A percentile compares a stretch with the other conserved stretches of the same genome.
These are phyloP conservation scores for Thaumatotibia leucotreta DNA, from an alignment of 1,140 invertebrate species.

Conservation along the genomic window DNA sequence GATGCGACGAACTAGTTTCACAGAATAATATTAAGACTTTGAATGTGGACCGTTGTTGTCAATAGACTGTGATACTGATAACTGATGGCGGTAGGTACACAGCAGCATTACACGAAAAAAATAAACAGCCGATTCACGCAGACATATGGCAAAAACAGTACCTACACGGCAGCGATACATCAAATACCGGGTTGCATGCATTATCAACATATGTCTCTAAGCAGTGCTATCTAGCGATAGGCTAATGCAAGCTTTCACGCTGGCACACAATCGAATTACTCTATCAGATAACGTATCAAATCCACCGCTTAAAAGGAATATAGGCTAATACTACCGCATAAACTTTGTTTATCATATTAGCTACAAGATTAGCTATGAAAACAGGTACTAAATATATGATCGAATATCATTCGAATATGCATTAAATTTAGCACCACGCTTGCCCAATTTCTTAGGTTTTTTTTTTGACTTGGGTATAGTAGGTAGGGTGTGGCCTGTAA, in stretches of 20 bases:
- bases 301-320: background rate
- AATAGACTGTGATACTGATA: background rate
- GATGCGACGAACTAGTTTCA: no score
- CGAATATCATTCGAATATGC: no score
- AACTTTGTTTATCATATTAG: background rate
- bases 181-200: background rate
- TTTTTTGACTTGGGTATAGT: no score
- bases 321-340: background rate
- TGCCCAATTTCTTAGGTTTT: no score
- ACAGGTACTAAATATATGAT: background rate
- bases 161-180: background rate
- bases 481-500: no score
- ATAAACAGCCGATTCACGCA: no score
- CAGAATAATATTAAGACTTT: no score
- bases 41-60: no score
- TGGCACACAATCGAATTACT: conserved; percentile 1
- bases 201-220: background rate
- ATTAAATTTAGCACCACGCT: background rate
- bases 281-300: background rate
- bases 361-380: background rate
- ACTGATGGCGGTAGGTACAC: no score
- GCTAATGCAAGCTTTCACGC: conserved; percentile 12
- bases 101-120: no score
- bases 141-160: background rate
- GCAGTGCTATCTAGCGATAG: background rate